Evolutionary conservation across 2,113 vertebrate genomes (phyloP), one percentile per base, ranked within the genome.

Genomic region (Epinephelus lanceolatus): DNA sequence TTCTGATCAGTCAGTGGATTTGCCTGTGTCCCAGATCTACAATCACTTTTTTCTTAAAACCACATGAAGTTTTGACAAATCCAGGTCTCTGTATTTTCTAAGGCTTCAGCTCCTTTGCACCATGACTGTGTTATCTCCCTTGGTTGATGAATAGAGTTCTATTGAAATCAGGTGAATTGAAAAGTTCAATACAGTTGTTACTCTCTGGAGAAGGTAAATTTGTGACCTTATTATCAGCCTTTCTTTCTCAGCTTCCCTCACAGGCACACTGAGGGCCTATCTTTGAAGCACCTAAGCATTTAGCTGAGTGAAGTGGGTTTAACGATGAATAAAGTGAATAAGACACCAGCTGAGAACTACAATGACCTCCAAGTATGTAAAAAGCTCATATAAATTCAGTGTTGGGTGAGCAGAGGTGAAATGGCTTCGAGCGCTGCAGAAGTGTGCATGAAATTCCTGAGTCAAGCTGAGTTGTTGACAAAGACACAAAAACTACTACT

Each of bases 311-410:
- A 68, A 57, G 61, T 1, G 42, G 47, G 23, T 71, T 70, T 62
- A 68, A 30, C 9, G 5, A 63, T 79, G 79, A 71, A 63, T 47
- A 45, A 49, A 67, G n/a, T 33, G n/a, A 70, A 56, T 18, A 79
- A 27, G 67, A 67, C 55, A 33, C 3, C 4, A 18, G 17, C 63
- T 42, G 53, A 74, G 68, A 74, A 71, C 60, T 37, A 57, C 62
- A 57, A 30, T 71, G 37, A 80, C 71, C 83, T 83, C 37, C 21
- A 55, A 49, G 77, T 78, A 42, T 70, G 45, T 71, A 4, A 68
- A 67, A 51, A 5, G 40, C 9, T 68, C 60, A 57, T 19, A 21
- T 25, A 37, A 33, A 82, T 51, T 51, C 75, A 74, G 57, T 13
- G 14, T 23, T 37, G 6, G 18, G 5, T 57, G 19, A 75, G 80